These are phyloP conservation scores for Mormyrus proboscirostris DNA, from an alignment of 2,797 vertebrate species.

Conservation along the genomic window DNA sequence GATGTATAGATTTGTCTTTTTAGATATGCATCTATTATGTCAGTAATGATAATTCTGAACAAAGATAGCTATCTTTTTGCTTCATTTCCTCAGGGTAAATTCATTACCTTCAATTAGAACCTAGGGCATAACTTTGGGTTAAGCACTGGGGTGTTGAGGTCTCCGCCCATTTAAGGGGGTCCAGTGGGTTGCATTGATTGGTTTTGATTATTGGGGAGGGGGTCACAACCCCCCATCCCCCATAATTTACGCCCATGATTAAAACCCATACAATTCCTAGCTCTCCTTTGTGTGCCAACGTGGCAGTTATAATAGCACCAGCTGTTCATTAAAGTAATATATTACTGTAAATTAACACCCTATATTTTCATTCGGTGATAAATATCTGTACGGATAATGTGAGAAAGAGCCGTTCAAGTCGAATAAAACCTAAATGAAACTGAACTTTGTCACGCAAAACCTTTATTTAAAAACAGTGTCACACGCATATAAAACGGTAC, in stretches of 20 bases:
- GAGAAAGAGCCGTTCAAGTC: constrained; percentile 14
- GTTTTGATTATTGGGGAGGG: not conserved
- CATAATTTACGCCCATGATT: not conserved
- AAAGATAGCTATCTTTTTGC: not conserved
- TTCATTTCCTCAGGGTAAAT: not conserved
- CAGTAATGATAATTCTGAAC: not conserved
- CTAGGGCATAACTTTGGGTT: not conserved
- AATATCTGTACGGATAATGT: not conserved
- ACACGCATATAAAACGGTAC: not conserved
- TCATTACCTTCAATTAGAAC: not conserved
- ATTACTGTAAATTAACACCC: not conserved
- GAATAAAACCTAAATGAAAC: not conserved
- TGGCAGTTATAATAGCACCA: not conserved
- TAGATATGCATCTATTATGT: not conserved
- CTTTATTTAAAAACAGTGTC: not conserved
- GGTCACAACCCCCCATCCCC: too few species aligned
- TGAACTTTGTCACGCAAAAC: not conserved
- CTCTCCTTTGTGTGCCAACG: not conserved
- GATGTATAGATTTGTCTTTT: not conserved
- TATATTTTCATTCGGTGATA: not conserved
- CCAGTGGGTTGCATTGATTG: not conserved
- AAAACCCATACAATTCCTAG: not conserved
- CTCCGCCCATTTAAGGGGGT: not conserved
- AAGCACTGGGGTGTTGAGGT: not conserved
- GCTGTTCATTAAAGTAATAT: not conserved